Evolutionary conservation across 2,113 vertebrate species (phyloP).

Genomic region (Turdus rufiventris): DNA sequence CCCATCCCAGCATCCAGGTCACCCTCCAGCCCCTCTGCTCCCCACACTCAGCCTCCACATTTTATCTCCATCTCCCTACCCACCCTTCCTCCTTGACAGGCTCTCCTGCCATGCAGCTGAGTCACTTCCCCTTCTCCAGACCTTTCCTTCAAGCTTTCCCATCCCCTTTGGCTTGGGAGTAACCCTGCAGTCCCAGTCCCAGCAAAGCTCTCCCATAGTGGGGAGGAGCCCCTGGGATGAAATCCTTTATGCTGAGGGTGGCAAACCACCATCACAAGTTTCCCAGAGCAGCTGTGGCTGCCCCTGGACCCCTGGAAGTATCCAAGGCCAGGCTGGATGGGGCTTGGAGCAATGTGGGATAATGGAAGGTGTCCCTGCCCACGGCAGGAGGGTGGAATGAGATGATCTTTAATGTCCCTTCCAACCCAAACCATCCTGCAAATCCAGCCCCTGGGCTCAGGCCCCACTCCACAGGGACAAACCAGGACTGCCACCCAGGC

Average conservation of each 20-base stretch:
- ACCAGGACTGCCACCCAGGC: not conserved
- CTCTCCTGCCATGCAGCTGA: not conserved
- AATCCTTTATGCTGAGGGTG: not conserved
- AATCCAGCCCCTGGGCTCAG: not conserved
- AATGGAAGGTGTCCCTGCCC: not conserved
- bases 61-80: not conserved
- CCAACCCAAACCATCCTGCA: not conserved
- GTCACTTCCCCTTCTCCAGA: not conserved
- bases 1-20: not conserved
- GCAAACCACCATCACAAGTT: fast-evolving
- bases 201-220: not conserved
- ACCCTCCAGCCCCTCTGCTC: not conserved
- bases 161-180: not conserved
- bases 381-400: fast-evolving
- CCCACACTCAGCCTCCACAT: not conserved
- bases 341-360: fast-evolving
- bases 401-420: not conserved
- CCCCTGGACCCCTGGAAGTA: not conserved
- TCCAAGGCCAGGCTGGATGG: fast-evolving
- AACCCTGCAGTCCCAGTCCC: not conserved
- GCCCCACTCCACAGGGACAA: fast-evolving
- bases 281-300: not conserved
- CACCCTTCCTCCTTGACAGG: constrained; percentile 22
- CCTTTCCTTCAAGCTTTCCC: not conserved
- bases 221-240: not conserved